phyloP scores from a whole-genome alignment of 2,888 invertebrate genomes.

The Amorpha juglandis region DNA sequence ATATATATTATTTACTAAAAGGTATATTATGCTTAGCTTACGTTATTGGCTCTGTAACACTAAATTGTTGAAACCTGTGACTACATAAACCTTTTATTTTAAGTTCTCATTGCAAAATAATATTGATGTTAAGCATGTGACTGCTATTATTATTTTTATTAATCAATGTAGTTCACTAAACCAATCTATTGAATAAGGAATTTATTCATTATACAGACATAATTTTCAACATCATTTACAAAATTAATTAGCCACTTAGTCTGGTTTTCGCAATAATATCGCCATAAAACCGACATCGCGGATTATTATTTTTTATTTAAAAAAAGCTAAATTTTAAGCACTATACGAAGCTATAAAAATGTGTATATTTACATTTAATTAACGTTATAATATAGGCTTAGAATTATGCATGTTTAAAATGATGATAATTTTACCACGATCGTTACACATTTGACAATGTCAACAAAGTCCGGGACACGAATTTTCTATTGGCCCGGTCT shows the following conservation, averaged over 20 bases:
- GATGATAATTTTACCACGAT: no score
- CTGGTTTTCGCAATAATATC: neutral
- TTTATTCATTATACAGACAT: neutral
- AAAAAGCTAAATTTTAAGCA: neutral
- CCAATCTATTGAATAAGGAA: no score
- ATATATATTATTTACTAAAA: neutral
- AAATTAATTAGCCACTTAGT: neutral
- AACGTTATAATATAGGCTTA: no score
- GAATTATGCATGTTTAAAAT: no score
- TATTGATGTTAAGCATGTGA: no score
- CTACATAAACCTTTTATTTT: no score
- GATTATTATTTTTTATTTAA: neutral
- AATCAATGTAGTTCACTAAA: no score
- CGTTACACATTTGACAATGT: neutral
- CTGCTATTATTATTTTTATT: no score
- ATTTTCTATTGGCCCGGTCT: no score
- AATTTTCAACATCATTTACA: neutral
- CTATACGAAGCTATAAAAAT: neutral
- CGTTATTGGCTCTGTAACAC: neutral
- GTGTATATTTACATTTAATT: neutral
- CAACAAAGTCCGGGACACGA: slow-evolving; percentile 10
- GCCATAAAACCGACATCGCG: neutral
- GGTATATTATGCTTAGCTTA: neutral
- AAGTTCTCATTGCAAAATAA: no score
- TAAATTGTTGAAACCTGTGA: no score